Conservation (phyloP, 1,140 invertebrate genomes). For the Lordiphosa collinella region DNA sequence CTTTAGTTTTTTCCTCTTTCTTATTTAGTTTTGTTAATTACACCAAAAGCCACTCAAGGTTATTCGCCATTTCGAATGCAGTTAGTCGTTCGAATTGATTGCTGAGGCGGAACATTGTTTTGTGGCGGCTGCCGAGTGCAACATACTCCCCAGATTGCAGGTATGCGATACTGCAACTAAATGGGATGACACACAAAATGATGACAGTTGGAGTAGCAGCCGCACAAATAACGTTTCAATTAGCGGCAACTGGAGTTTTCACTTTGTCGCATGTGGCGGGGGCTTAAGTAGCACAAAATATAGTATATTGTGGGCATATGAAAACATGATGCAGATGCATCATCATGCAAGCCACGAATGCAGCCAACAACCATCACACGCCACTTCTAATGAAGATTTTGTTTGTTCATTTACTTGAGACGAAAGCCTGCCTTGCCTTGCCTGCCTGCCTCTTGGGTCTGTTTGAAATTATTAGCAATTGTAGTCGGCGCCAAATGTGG, state of each 20-base stretch:
- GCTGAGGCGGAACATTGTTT: conserved; percentile 41
- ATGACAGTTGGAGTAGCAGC: conserved; percentile 4
- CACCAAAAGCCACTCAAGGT: conserved; percentile 55
- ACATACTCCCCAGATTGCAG: not conserved
- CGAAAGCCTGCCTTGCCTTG: conserved; percentile 4
- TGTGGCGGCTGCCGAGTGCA: conserved; percentile 3
- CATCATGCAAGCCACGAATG: conserved; percentile 55
- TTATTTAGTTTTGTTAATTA: conserved; percentile 27
- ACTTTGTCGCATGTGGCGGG: conserved; percentile 63
- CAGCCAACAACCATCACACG: conserved; percentile 39
- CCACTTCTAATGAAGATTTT: conserved; percentile 48
- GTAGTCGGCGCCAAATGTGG: conserved; percentile 71
- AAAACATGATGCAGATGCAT: conserved; percentile 28
- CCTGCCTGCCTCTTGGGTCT: conserved; percentile 23
- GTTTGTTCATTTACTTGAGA: conserved; percentile 32
- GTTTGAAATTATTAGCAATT: conserved; percentile 40
- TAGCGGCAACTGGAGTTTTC: conserved; percentile 51
- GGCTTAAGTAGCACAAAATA: conserved; percentile 58
- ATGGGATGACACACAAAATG: conserved; percentile 1
- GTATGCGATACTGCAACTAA: not conserved
- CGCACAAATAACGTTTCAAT: conserved; percentile 2
- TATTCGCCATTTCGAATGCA: conserved; percentile 55
- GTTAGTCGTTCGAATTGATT: conserved; percentile 65
- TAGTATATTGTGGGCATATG: conserved; percentile 25
- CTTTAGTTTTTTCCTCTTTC: not conserved